Evolutionary conservation across 2,888 invertebrate genomes (phyloP), one percentile per base, ranked within the genome.

Genomic region (Lepidocyrtoides sp.): DNA sequence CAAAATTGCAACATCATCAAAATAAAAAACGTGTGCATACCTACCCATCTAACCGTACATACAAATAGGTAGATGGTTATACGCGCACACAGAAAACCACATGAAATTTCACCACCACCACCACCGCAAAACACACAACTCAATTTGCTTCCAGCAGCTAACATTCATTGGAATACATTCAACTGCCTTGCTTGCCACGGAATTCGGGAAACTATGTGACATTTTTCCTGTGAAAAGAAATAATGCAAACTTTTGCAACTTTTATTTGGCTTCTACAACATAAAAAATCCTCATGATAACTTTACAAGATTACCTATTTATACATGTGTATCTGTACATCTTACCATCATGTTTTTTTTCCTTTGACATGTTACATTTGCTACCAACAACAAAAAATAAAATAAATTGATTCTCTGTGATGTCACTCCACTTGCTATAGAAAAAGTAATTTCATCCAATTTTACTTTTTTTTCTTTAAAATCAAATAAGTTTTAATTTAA

Each of bases 1-100:
- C 0, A 23, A 17, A 57, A 57, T 66, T 72, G 72, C 72, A 44
- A 72, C 41, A 72, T 72, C 72, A 44, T 72, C 72, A 72, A 41
- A 72, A 66, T n/a, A 1, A 32, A 12, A 26, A 63, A 10, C 17
- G 17, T 57, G 20, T 7, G 57, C 17, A n/a, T 44, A 44, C 44
- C 44, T 44, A 14, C 44, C 44, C 8, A 44, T 44, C n/a, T n/a
- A n/a, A n/a, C n/a, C n/a, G 44, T 44, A 44, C 44, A 44, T 14
- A 44, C 36, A 5, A 3, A 44, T n/a, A n/a, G n/a, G n/a, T n/a
- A 14, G 44, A 8, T 44, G 36, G 14, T 8, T 12, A 63, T 10
- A 66, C 14, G 29, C 29, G 7, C 36, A 32, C 66, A n/a, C 14
- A 29, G n/a, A 32, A 66, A 17, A 17, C 66, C 17, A 32, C 32